Base-by-base conservation (phyloP, 2,797 vertebrate species). In the Rallus crepitans region DNA sequence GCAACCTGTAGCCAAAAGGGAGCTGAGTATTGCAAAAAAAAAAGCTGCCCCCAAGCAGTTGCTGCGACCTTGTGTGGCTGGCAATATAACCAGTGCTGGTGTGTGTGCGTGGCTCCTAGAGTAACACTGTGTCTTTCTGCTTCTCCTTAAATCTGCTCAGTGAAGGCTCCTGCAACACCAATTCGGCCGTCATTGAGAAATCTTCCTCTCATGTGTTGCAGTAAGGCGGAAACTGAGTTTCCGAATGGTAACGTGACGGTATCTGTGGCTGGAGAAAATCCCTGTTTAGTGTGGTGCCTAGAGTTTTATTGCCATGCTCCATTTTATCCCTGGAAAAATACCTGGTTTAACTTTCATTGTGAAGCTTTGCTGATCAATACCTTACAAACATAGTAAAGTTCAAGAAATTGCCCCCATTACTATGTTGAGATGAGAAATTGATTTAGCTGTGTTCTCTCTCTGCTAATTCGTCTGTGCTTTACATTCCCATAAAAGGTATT, bases 321-420 rank as follows among this genome's bases (percentile, higher is more conserved):
- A 87, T 93, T 94, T 80, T 57, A 60, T 82, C 27, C 24, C 53
- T 87, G 57, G 64, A 68, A 92, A 87, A 96, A 94, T 81, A 81
- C 68, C 81, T 68, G 17, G 48, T 87, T 94, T 80, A 92, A 82
- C 56, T 87, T 85, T 50, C 52, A 60, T 19, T 20, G 16, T 78
- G 53, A 87, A 92, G 60, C 78, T 92, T 59, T 92, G 76, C 71
- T 94, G 92, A 95, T 97, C 95, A 78, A 94, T 97, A 87, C 8
- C 7, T 85, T 93, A 89, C 87, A 94, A 93, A 94, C 90, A 33
- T 70, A 89, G 94, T 94, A 87, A 94, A 96, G 92, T 95, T 96
- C 89, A 94, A 94, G 90, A 92, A 96, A 96, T 93, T 83, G 93
- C 82, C 94, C 96, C 91, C 87, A 92, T 96, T 97, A 94, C 92